Evolutionary conservation across 2,113 vertebrate species (phyloP), one percentile per base, ranked within the genome.

Genomic region (Lepus europaeus): DNA sequence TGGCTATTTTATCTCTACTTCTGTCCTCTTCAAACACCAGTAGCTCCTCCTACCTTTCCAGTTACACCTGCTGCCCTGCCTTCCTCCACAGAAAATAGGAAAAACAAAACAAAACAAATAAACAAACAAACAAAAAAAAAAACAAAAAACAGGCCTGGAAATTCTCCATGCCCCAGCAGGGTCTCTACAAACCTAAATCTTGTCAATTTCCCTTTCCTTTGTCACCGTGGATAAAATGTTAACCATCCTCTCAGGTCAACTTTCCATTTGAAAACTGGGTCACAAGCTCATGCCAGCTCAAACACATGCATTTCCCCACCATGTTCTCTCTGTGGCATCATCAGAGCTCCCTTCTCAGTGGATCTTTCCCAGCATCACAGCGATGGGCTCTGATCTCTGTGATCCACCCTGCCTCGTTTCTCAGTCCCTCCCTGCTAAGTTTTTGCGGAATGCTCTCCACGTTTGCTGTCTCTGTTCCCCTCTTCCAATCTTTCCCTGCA

Each of bases 401-500:
- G 66, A 45, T 9, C 76, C 20, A 96, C 73, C 17, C 20, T 68
- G 20, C n/a, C 17, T 29, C 36, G 36, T 89, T 64, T 96, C 39
- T n/a, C 36, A 72, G 33, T 76, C 4, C 29, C 51, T 81, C 94
- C 56, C 17, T 39, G 45, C n/a, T 70, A 70, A 76, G 59, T 4
- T 69, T 89, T 76, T 64, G n/a, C 6, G 33, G 83, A 89, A 83
- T 27, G 10, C 79, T 90, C 36, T 81, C 39, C 64, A 7, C 9
- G 16, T 74, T 94, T 74, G 4, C 49, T 83, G 27, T 79, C 59
- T 90, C 29, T 72, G 5, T 49, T 81, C 4, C 20, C 77, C 27
- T 95, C 49, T 74, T 90, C 16, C 93, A 69, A 90, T 87, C 9
- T 94, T 90, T 79, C 87, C 36, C 45, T 53, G 76, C 87, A 64